Evolutionary conservation across 2,113 vertebrate genomes (phyloP), one percentile per base, ranked within the genome.

Genomic region (Chunga burmeisteri): DNA sequence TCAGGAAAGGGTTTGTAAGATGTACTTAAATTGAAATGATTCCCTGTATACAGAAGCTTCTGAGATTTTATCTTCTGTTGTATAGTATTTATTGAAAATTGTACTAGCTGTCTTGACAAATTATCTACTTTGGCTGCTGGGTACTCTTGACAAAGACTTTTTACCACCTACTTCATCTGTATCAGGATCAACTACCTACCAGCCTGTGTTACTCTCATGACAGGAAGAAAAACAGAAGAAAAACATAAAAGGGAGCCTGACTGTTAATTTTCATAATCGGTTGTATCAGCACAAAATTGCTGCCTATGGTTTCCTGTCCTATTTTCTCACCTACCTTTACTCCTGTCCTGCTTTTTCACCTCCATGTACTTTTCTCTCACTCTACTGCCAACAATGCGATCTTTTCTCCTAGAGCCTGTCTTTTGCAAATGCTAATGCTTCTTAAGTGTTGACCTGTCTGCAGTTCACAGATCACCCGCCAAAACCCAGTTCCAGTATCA

Each of bases 11-110:
- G 26, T 71, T 86, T 85, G 21, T 38, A 68, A 63, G 58, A 52
- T 61, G 29, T 30, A 46, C 66, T 88, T 85, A 79, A 72, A 82
- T 63, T 65, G 66, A 90, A 93, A 91, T 73, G 4, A 80, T 83
- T 90, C 13, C n/a, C 36, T 88, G 16, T 74, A 7, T 61, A 49
- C 61, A 61, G 22, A 85, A 66, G 13, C 25, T 68, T 46, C 74
- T 70, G 62, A 80, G 27, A 32, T 82, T 63, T 81, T 68, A 23
- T 86, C 62, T 85, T 88, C 70, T 65, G 19, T 75, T 95, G 27
- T 56, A 62, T 34, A 38, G 36, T 84, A 59, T 81, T 95, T 89
- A 62, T 34, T 84, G 70, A 91, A 92, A 93, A 94, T 85, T 94
- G 49, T 53, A 46, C 65, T 68, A 40, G 20, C 73, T 87, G 40